Conservation (phyloP, 2,113 vertebrate genomes). For the Platysteira castanea region DNA sequence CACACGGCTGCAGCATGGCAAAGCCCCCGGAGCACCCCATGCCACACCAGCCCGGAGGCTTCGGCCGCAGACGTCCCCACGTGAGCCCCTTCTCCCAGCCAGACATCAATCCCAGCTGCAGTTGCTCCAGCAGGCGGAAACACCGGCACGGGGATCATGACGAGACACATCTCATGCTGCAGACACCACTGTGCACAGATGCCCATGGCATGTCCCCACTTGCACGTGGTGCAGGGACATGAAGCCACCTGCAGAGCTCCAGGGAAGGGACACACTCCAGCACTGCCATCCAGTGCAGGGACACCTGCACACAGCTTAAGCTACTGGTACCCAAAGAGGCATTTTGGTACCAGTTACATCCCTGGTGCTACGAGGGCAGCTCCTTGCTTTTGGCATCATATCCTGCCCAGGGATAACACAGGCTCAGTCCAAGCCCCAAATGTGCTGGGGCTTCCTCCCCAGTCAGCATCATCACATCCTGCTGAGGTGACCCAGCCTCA, state of each 20-base stretch:
- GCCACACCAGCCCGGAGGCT: neutral
- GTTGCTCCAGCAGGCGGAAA: neutral
- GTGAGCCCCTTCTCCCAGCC: neutral
- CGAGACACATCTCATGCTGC: neutral
- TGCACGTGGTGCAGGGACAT: neutral
- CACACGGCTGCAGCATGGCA: neutral
- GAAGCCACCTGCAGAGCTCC: neutral
- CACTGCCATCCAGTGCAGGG: neutral
- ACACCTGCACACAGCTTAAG: neutral
- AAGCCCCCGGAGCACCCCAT: neutral
- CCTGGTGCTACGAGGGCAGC: neutral
- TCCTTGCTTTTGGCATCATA: fast-evolving
- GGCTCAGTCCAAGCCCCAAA: neutral
- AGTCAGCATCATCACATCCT: neutral
- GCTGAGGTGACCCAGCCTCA: neutral
- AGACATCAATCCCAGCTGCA: neutral
- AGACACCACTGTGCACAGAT: neutral
- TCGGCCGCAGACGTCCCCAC: fast-evolving
- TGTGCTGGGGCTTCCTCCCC: neutral
- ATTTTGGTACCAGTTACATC: neutral
- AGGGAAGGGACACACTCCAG: neutral
- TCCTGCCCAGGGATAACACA: neutral
- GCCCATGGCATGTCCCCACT: neutral
- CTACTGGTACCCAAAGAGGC: neutral
- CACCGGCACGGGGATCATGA: fast-evolving